phyloP scores from a whole-genome alignment of 1,140 invertebrate genomes.

The Brachionus plicatilis region DNA sequence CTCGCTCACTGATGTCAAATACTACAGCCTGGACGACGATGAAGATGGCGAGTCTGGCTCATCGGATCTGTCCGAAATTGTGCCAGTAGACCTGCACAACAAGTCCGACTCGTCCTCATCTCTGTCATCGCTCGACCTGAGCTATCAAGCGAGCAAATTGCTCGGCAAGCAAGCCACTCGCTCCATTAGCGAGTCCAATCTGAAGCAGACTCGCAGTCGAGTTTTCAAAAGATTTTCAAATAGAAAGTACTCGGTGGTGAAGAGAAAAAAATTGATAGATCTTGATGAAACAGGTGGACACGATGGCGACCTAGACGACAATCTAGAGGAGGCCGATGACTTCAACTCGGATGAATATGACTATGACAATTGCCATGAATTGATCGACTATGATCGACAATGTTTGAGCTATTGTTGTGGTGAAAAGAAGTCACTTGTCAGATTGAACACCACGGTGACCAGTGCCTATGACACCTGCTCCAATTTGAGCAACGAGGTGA shows the following conservation, averaged over 20 bases:
- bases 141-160: background rate
- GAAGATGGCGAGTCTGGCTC: background rate
- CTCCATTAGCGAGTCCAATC: background rate
- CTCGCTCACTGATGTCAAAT: slow-evolving; percentile 24
- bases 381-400: background rate
- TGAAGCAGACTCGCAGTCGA: background rate
- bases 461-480: slow-evolving; percentile 38
- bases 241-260: background rate
- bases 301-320: background rate
- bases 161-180: background rate
- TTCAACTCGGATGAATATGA: background rate
- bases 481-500: slow-evolving; percentile 29
- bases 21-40: slow-evolving; percentile 23
- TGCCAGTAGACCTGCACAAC: background rate
- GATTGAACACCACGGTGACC: slow-evolving; percentile 16
- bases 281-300: background rate
- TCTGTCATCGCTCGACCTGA: background rate
- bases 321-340: background rate
- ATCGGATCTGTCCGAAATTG: background rate
- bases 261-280: background rate
- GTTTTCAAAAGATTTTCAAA: background rate
- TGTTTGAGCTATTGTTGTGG: background rate
- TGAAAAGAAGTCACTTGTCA: background rate
- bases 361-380: slow-evolving; percentile 24
- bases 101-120: slow-evolving; percentile 7